Base-by-base conservation (phyloP, 2,797 vertebrate genomes). In the Natrix natrix region DNA sequence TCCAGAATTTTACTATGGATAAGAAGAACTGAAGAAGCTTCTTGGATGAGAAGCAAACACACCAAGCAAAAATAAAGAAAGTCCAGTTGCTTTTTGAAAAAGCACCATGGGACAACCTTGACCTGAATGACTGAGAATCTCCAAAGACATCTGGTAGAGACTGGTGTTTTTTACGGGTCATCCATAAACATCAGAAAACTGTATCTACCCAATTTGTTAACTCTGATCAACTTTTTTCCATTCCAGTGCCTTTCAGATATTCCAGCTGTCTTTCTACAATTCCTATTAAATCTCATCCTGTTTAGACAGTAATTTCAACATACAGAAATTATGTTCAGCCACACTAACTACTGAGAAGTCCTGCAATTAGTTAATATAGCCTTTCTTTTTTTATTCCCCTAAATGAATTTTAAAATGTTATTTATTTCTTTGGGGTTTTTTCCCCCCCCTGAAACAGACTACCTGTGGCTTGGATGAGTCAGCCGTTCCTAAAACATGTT, bases 401-500 rank as follows among this genome's bases (percentile, higher is more conserved):
- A 22, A 89, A 92, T 91, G 32, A 95, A 95, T 91, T 32, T 0
- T 0, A 12, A 92, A 0, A 88, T 93, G 11, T 55, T 90, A 24
- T 63, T 48, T 74, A 87, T 90, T 86, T 92, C 20, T 89, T 37
- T 37, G 32, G 32, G 32, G n/a, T n/a, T n/a, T n/a, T 37, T 37
- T 37, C 32, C 32, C 32, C 32, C 32, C 32, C 32, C 32, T 37
- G 37, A 93, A 83, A 93, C 83, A 69, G 86, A 28, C 78, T 95
- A 69, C 92, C 90, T 95, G 32, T 91, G 88, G 3, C 74, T 95
- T 93, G 60, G 90, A 93, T 94, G 92, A 95, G 55, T 95, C 94
- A 94, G 20, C 60, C 89, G 8, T 63, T 94, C 93, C 93, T 94
- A 95, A 97, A 91, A 6, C 63, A 17, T 22, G 93, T 95, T 97